These are phyloP conservation scores for Amazonetta brasiliensis DNA, from an alignment of 2,797 vertebrate species.

Conservation along the genomic window DNA sequence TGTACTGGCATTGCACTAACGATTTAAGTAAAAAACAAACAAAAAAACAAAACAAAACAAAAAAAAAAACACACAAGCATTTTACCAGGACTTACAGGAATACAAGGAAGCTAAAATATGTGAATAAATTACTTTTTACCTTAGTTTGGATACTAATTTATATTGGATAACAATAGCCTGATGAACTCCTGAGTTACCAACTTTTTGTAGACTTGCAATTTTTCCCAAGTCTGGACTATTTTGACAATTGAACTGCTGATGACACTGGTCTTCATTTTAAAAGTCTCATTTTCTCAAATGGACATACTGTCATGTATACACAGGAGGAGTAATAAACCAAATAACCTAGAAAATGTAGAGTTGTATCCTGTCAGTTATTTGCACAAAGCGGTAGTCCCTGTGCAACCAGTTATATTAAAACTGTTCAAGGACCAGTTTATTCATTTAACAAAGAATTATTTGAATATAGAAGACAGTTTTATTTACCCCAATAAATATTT, in stretches of 20 bases:
- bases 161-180: neutral
- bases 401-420: neutral
- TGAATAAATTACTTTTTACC: neutral
- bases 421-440: neutral
- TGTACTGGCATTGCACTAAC: neutral
- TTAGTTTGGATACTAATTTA: neutral
- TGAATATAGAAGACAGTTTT: neutral
- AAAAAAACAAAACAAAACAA: neutral
- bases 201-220: neutral
- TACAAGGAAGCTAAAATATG: neutral
- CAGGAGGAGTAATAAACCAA: too few species aligned
- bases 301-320: neutral
- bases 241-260: neutral
- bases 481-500: neutral
- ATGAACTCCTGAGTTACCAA: accelerated
- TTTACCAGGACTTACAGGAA: neutral
- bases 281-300: neutral
- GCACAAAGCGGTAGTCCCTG: neutral
- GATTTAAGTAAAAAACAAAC: neutral
- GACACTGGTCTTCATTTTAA: neutral
- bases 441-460: neutral
- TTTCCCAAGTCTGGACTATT: neutral
- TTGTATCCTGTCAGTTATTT: neutral
- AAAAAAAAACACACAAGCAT: neutral
- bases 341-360: neutral